These are phyloP conservation scores for Phortica okadai DNA, from an alignment of 2,888 invertebrate genomes.

Conservation along the genomic window DNA sequence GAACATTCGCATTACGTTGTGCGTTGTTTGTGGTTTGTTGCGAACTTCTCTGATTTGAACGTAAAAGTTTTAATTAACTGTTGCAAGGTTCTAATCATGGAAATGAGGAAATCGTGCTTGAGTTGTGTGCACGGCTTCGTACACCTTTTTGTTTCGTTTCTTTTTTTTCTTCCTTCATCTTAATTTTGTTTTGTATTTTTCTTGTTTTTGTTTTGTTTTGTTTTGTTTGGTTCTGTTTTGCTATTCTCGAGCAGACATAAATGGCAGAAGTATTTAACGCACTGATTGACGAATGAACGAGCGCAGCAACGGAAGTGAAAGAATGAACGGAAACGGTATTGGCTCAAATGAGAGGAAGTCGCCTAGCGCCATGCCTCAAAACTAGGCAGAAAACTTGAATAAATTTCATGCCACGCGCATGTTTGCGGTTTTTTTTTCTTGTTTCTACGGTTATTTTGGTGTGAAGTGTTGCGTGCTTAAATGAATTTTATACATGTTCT, in stretches of 20 bases:
- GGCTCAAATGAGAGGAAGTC: neutral
- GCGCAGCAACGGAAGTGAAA: neutral
- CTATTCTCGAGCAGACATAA: neutral
- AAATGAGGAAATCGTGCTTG: constrained; percentile 20
- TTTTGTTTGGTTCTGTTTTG: neutral
- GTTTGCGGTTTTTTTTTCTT: neutral
- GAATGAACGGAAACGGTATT: neutral
- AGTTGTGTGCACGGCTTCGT: neutral
- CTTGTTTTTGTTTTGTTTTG: neutral
- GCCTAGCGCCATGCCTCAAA: no score
- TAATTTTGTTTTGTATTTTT: neutral
- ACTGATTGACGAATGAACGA: constrained; percentile 10
- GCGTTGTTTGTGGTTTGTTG: constrained; percentile 67
- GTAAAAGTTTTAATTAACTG: constrained; percentile 70
- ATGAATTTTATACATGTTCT: neutral
- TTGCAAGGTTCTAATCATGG: constrained; percentile 46
- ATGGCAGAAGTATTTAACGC: neutral
- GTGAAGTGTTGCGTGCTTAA: neutral
- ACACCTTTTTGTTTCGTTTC: neutral
- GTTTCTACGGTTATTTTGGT: neutral
- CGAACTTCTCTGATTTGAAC: constrained; percentile 48
- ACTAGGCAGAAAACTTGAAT: no score
- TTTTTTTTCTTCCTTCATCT: neutral
- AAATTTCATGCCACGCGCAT: neutral
- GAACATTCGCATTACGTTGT: neutral